Percentiles rank a stretch among this genome's conserved stretches.
phyloP scores from a whole-genome alignment of 2,888 invertebrate species.

The Drosophila mimica region DNA sequence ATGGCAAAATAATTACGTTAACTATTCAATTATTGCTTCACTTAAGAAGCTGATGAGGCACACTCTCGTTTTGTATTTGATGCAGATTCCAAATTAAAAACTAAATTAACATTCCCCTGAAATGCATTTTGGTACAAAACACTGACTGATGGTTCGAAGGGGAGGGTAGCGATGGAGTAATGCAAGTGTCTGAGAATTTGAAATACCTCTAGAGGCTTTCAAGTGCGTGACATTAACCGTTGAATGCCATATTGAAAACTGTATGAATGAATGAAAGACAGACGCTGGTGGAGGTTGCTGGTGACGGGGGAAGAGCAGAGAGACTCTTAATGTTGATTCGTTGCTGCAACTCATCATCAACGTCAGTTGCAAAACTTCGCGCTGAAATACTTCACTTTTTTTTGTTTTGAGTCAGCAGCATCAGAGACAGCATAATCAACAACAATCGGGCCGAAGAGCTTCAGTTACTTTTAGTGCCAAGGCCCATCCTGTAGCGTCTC shows the following conservation, averaged over 20 bases:
- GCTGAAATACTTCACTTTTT: constrained; percentile 19
- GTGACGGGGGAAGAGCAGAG: not conserved
- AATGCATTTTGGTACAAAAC: constrained; percentile 11
- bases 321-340: constrained; percentile 23
- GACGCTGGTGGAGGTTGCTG: not conserved
- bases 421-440: constrained; percentile 22
- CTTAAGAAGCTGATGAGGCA: constrained; percentile 11
- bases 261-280: constrained; percentile 39
- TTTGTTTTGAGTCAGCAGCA: constrained; percentile 21
- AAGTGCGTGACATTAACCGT: constrained; percentile 63
- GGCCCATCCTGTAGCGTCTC: constrained; percentile 26
- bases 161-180: not conserved
- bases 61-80: not conserved
- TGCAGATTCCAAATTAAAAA: constrained; percentile 4
- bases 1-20: not conserved
- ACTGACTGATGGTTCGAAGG: not conserved
- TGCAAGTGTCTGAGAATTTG: constrained; percentile 28
- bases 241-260: constrained; percentile 62
- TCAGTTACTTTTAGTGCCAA: constrained; percentile 62
- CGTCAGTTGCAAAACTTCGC: constrained; percentile 59
- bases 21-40: not conserved
- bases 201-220: constrained; percentile 40
- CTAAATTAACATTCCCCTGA: constrained; percentile 33
- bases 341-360: constrained; percentile 61
- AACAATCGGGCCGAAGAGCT: constrained; percentile 44